Conservation (phyloP, 2,797 vertebrate species). For the Phrynocephalus vlangalii region DNA sequence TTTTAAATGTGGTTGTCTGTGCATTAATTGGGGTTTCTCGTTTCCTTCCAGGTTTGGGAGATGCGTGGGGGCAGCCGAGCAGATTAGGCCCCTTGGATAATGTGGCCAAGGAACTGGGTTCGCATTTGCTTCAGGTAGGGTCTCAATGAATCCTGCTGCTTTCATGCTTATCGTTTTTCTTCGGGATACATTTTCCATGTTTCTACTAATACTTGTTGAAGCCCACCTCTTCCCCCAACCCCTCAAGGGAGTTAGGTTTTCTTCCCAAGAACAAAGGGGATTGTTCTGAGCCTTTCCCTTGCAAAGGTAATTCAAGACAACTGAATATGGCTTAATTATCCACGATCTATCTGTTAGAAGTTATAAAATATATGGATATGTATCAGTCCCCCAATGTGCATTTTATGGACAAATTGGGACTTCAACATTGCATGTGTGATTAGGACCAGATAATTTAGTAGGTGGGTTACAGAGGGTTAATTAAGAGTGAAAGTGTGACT, state of each 20-base stretch:
- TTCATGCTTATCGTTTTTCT: background rate
- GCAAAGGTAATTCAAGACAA: background rate
- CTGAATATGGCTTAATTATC: background rate
- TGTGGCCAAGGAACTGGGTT: conserved; percentile 91
- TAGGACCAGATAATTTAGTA: background rate
- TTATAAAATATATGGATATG: background rate
- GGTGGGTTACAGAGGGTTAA: background rate
- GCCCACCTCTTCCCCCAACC: background rate
- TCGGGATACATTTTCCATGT: rapidly evolving
- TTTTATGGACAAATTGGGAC: background rate
- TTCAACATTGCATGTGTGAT: background rate
- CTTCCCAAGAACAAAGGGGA: background rate
- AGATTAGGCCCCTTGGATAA: conserved; percentile 86
- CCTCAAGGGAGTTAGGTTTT: background rate
- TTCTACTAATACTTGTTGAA: background rate
- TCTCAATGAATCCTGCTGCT: background rate
- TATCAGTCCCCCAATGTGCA: background rate
- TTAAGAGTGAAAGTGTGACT: background rate
- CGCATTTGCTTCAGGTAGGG: conserved; percentile 91
- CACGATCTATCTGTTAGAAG: background rate
- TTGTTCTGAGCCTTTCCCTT: background rate
- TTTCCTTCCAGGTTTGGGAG: conserved; percentile 84
- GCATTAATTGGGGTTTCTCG: conserved; percentile 23
- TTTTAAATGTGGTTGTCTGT: background rate
- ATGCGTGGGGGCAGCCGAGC: conserved; percentile 88